Evolutionary conservation across 1,140 invertebrate genomes (phyloP).

Genomic region (Drosophila watanabei): DNA sequence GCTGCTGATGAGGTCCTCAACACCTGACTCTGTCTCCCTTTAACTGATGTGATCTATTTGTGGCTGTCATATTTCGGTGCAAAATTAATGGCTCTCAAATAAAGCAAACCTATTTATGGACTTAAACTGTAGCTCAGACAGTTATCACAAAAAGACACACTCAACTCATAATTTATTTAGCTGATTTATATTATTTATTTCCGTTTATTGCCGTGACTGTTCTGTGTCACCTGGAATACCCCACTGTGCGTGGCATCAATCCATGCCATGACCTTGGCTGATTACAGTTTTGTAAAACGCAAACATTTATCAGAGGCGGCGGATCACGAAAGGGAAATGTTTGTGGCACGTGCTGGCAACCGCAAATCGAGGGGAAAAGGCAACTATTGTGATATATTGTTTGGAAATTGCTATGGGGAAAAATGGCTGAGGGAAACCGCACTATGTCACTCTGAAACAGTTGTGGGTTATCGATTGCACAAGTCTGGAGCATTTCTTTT

Average conservation of each 20-base stretch:
- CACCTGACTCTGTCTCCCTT: neutral
- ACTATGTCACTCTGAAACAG: constrained; percentile 24
- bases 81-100: constrained; percentile 29
- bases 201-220: constrained; percentile 43
- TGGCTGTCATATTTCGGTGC: constrained; percentile 32
- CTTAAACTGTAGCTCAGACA: constrained; percentile 15
- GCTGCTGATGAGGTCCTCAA: constrained; percentile 6
- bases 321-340: constrained; percentile 34
- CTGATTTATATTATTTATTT: constrained; percentile 49
- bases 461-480: constrained; percentile 32
- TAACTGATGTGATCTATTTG: constrained; percentile 30
- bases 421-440: constrained; percentile 6
- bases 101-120: constrained; percentile 35
- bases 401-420: constrained; percentile 7
- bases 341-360: constrained; percentile 49
- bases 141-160: constrained; percentile 18
- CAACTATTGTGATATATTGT: constrained; percentile 40
- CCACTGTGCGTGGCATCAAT: constrained; percentile 37
- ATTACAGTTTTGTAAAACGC: constrained; percentile 51
- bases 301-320: constrained; percentile 36
- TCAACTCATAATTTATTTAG: constrained; percentile 30
- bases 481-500: neutral
- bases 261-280: constrained; percentile 30
- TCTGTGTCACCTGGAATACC: constrained; percentile 10
- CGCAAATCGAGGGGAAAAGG: constrained; percentile 22